phyloP scores from a whole-genome alignment of 2,888 invertebrate species.

The Oconnorella tubifera region DNA sequence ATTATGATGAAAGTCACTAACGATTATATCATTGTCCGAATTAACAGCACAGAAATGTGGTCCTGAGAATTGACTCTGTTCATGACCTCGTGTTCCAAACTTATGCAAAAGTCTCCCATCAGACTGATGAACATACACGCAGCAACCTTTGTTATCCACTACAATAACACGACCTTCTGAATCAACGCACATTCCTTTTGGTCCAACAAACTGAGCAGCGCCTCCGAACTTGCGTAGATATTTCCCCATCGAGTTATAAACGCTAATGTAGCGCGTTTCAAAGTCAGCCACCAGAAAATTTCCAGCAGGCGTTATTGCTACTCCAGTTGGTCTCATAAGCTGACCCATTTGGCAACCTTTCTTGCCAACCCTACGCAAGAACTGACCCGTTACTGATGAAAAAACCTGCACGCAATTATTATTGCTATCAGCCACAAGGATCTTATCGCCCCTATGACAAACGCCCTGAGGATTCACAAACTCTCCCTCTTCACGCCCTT shows the following conservation, averaged over 20 bases:
- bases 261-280: slow-evolving; percentile 60
- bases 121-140: slow-evolving; percentile 53
- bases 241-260: slow-evolving; percentile 59
- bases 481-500: slow-evolving; percentile 59
- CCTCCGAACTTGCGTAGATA: slow-evolving; percentile 58
- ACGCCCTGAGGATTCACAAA: slow-evolving; percentile 62
- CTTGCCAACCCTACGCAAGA: slow-evolving; percentile 53
- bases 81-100: slow-evolving; percentile 58
- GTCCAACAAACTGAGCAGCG: slow-evolving; percentile 59
- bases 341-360: slow-evolving; percentile 60
- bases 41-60: slow-evolving; percentile 62
- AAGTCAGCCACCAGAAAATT: slow-evolving; percentile 61
- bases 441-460: slow-evolving; percentile 52
- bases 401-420: slow-evolving; percentile 57
- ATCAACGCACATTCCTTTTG: slow-evolving; percentile 60
- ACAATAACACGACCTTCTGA: slow-evolving; percentile 59
- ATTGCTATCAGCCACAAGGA: slow-evolving; percentile 59
- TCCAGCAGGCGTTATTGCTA: slow-evolving; percentile 55
- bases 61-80: slow-evolving; percentile 59
- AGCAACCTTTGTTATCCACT: slow-evolving; percentile 60
- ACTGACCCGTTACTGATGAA: slow-evolving; percentile 55
- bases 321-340: slow-evolving; percentile 60
- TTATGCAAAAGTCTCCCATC: slow-evolving; percentile 59
- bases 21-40: slow-evolving; percentile 58
- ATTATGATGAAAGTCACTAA: slow-evolving; percentile 62